Percentiles rank a stretch among this genome's conserved stretches.
These are phyloP conservation scores for Bos taurus DNA, from an alignment of 2,113 vertebrate species.

Conservation along the genomic window ARS-UCD2.0 NC_037347.1:69364001-69364500, in stretches of 20 bases:
- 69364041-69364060: rapidly evolving
- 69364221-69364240: background rate
- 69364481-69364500: background rate
- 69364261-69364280: rapidly evolving
- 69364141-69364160: background rate
- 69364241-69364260: background rate
- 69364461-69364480: rapidly evolving
- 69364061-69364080: rapidly evolving
- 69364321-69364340: rapidly evolving
- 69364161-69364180: rapidly evolving
- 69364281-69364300: rapidly evolving
- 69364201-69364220: background rate
- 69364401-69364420: background rate
- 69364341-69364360: rapidly evolving
- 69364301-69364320: rapidly evolving
- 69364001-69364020: rapidly evolving
- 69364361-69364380: background rate
- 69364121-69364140: background rate
- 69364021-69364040: rapidly evolving
- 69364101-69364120: no score
- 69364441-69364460: no score
- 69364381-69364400: background rate
- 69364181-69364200: rapidly evolving
- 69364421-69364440: rapidly evolving
- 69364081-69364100: rapidly evolving